Conservation (phyloP, 2,797 vertebrate species). For the Sternotherus odoratus region DNA sequence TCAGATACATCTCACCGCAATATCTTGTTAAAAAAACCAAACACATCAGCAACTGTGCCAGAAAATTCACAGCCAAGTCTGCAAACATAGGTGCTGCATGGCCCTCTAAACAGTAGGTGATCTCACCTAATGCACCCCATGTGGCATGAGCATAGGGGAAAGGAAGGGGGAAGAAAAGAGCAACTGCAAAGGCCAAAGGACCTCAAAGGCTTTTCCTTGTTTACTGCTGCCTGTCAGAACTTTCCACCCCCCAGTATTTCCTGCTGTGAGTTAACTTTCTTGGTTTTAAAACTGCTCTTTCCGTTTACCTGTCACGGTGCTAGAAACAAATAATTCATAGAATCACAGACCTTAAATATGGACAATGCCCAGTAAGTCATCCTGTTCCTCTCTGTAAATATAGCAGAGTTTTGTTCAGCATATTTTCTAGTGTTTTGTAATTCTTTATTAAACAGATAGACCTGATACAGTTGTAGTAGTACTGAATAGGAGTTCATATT, state of each 20-base stretch:
- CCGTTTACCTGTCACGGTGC: neutral
- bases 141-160: neutral
- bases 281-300: slow-evolving; percentile 25
- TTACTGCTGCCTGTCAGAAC: too few relatives aligned
- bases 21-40: neutral
- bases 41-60: neutral
- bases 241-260: neutral
- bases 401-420: neutral
- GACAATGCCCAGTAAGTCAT: neutral
- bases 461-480: neutral
- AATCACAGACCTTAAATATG: too few relatives aligned
- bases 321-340: slow-evolving; percentile 1
- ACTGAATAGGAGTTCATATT: neutral
- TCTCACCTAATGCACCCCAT: neutral
- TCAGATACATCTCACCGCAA: neutral
- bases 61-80: neutral
- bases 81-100: neutral
- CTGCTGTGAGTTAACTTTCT: neutral
- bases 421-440: neutral
- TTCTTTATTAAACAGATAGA: neutral
- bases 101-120: neutral
- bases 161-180: too few relatives aligned
- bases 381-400: neutral
- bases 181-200: neutral
- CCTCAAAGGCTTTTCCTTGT: neutral